phyloP scores from a whole-genome alignment of 2,888 invertebrate genomes.

The Agrilus cyanescens region DNA sequence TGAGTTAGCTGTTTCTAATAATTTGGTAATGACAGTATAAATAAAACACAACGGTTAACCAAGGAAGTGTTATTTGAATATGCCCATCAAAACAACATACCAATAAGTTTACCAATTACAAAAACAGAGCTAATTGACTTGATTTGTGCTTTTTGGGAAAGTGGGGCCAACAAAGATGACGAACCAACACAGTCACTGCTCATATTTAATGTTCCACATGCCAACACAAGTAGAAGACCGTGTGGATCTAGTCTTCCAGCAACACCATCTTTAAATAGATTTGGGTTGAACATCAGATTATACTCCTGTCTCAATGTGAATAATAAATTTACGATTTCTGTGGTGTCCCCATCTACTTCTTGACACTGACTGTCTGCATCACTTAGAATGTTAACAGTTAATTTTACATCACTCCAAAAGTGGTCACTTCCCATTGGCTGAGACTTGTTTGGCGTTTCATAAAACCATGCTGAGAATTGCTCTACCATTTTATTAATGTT shows the following conservation, averaged over 20 bases:
- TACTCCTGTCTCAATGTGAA: slow-evolving; percentile 32
- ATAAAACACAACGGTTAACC: slow-evolving; percentile 40
- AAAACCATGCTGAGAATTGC: slow-evolving; percentile 50
- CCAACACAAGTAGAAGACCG: slow-evolving; percentile 47
- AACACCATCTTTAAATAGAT: slow-evolving; percentile 43
- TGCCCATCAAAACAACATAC: slow-evolving; percentile 36
- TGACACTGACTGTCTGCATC: slow-evolving; percentile 19
- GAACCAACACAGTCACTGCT: slow-evolving; percentile 41
- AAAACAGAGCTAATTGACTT: slow-evolving; percentile 39
- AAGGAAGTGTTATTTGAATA: slow-evolving; percentile 44
- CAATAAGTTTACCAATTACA: slow-evolving; percentile 36
- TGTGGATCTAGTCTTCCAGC: slow-evolving; percentile 46
- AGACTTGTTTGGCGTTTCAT: slow-evolving; percentile 34
- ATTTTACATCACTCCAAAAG: slow-evolving; percentile 42
- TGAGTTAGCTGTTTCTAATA: slow-evolving; percentile 3
- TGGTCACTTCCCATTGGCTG: slow-evolving; percentile 37
- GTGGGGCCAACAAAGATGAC: slow-evolving; percentile 1
- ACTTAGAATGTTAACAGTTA: slow-evolving; percentile 27
- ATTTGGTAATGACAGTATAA: no score
- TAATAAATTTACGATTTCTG: slow-evolving; percentile 32
- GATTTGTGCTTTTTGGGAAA: slow-evolving; percentile 37
- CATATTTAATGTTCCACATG: slow-evolving; percentile 52
- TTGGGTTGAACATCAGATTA: slow-evolving; percentile 47
- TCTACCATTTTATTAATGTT: slow-evolving; percentile 37
- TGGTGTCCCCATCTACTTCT: slow-evolving; percentile 24